These are phyloP conservation scores for Rhopalosiphum nymphaeae DNA, from an alignment of 2,888 invertebrate genomes.

Conservation along the genomic window DNA sequence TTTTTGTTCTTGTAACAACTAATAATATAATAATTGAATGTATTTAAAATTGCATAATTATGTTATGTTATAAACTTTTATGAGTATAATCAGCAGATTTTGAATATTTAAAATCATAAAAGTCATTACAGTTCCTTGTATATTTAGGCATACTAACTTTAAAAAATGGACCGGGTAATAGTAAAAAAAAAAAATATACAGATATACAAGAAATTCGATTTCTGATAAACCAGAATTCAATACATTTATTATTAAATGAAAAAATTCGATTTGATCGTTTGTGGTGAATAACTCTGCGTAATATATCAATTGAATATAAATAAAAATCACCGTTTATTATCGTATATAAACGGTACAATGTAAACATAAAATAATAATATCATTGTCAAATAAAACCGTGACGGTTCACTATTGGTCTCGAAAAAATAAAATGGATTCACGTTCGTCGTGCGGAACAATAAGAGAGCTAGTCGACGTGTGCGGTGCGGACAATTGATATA, in stretches of 20 bases:
- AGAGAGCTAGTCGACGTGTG: neutral
- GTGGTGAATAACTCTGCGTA: neutral
- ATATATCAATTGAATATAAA: neutral
- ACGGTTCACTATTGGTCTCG: neutral
- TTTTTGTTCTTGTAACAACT: neutral
- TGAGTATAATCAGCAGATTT: constrained; percentile 2
- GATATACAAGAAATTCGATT: neutral
- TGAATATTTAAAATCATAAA: neutral
- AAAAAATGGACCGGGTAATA: neutral
- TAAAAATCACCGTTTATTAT: neutral
- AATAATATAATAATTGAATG: neutral
- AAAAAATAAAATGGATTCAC: neutral
- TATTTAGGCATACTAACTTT: neutral
- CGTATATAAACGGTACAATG: neutral
- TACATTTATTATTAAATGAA: neutral
- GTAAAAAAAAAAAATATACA: neutral
- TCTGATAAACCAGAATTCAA: neutral
- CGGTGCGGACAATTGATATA: neutral
- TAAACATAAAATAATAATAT: neutral
- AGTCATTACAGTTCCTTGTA: neutral
- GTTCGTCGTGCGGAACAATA: neutral
- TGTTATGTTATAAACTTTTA: neutral
- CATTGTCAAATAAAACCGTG: neutral
- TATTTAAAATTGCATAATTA: neutral
- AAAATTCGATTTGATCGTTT: neutral